These are phyloP conservation scores for Liparis tanakae DNA, from an alignment of 2,797 vertebrate species.

Conservation along the genomic window DNA sequence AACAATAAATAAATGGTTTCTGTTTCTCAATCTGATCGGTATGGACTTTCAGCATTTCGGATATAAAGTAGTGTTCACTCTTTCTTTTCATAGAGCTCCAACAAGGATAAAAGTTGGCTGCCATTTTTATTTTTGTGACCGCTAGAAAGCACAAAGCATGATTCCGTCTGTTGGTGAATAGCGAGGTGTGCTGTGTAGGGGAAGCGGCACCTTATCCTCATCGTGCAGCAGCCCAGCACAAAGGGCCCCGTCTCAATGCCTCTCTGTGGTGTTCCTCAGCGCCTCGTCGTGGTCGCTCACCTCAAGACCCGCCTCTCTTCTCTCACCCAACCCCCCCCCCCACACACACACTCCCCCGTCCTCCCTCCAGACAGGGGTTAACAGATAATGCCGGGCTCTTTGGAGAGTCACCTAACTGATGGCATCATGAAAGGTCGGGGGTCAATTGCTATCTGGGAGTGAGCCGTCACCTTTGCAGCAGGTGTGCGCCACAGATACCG, in stretches of 20 bases:
- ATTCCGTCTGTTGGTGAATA: conserved; percentile 22
- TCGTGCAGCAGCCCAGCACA: conserved; percentile 50
- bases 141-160: conserved; percentile 27
- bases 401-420: conserved; percentile 68
- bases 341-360: background rate
- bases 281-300: conserved; percentile 39
- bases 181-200: conserved; percentile 14
- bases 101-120: conserved; percentile 10
- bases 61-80: background rate
- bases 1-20: background rate
- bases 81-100: conserved; percentile 9
- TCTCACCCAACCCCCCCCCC: background rate
- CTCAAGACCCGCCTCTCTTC: conserved; percentile 22
- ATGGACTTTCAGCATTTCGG: background rate
- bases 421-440: conserved; percentile 73
- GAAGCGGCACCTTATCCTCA: conserved; percentile 34
- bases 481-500: conserved; percentile 78
- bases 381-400: conserved; percentile 46
- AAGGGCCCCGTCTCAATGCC: conserved; percentile 43
- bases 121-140: conserved; percentile 27
- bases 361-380: conserved; percentile 30
- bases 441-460: conserved; percentile 71
- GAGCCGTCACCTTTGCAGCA: conserved; percentile 75
- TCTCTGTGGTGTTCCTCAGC: conserved; percentile 45
- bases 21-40: background rate